These are phyloP conservation scores for Pomatorhinus ruficollis DNA, from an alignment of 2,113 vertebrate genomes.

Conservation along the genomic window DNA sequence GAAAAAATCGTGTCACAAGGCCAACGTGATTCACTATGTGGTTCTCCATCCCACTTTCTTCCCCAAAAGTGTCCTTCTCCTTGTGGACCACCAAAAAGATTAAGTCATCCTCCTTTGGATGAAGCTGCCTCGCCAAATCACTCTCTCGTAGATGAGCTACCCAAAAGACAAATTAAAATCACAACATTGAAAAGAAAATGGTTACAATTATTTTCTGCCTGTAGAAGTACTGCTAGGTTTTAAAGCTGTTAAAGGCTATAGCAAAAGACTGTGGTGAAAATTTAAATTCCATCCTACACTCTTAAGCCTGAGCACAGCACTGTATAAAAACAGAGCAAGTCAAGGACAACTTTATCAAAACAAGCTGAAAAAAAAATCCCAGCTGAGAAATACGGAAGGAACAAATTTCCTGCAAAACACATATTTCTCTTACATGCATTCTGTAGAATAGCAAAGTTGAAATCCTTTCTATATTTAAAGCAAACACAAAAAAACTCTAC, in stretches of 20 bases:
- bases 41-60: neutral
- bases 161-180: neutral
- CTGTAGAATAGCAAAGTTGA: neutral
- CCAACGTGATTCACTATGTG: slow-evolving; percentile 58
- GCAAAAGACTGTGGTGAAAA: neutral
- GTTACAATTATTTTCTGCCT: neutral
- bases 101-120: slow-evolving; percentile 85
- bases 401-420: neutral
- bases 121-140: slow-evolving; percentile 72
- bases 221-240: neutral
- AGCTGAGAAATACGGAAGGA: neutral
- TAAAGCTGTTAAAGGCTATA: neutral
- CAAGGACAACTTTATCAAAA: neutral
- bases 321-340: neutral
- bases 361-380: neutral
- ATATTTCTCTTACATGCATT: fast-evolving
- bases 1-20: slow-evolving; percentile 70
- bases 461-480: neutral
- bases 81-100: slow-evolving; percentile 77
- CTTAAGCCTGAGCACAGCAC: neutral
- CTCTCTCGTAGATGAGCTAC: slow-evolving; percentile 66
- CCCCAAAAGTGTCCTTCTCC: slow-evolving; percentile 19
- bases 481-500: neutral
- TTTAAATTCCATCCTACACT: neutral
- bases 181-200: neutral